Evolutionary conservation across 2,797 vertebrate genomes (phyloP).

Genomic region (Momotus momota): DNA sequence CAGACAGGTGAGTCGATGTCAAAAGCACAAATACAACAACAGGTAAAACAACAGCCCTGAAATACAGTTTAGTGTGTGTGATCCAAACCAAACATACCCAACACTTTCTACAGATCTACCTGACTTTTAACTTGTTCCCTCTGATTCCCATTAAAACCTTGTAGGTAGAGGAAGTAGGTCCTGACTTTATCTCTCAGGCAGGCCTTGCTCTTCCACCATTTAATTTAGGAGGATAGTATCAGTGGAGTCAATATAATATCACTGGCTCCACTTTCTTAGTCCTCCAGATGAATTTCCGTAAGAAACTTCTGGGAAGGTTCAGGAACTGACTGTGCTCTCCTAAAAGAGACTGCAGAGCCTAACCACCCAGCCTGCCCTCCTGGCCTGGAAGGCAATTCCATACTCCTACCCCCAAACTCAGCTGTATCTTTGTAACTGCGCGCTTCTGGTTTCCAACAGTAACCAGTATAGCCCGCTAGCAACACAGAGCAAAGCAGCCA

Average conservation of each 20-base stretch:
- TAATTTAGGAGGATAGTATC: slow-evolving; percentile 87
- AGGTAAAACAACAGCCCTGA: not conserved
- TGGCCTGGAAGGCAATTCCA: not conserved
- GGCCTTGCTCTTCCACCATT: slow-evolving; percentile 84
- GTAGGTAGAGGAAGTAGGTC: slow-evolving; percentile 83
- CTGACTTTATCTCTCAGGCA: slow-evolving; percentile 68
- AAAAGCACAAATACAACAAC: not conserved
- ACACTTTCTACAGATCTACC: not conserved
- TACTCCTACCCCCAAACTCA: not conserved
- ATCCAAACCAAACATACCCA: not conserved
- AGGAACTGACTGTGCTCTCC: not conserved
- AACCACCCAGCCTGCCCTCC: not conserved
- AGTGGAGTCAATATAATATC: slow-evolving; percentile 71
- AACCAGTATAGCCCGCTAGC: rapidly evolving
- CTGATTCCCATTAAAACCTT: not conserved
- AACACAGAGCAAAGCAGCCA: not conserved
- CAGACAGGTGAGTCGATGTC: not conserved
- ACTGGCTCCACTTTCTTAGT: slow-evolving; percentile 83
- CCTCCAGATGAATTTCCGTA: slow-evolving; percentile 71
- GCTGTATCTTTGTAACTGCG: rapidly evolving
- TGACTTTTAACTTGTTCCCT: not conserved
- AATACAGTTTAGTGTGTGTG: rapidly evolving
- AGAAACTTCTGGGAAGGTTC: not conserved
- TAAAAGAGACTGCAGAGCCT: not conserved
- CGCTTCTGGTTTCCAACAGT: not conserved